phyloP scores from a whole-genome alignment of 2,888 invertebrate genomes.

The Salpingus planirostris region DNA sequence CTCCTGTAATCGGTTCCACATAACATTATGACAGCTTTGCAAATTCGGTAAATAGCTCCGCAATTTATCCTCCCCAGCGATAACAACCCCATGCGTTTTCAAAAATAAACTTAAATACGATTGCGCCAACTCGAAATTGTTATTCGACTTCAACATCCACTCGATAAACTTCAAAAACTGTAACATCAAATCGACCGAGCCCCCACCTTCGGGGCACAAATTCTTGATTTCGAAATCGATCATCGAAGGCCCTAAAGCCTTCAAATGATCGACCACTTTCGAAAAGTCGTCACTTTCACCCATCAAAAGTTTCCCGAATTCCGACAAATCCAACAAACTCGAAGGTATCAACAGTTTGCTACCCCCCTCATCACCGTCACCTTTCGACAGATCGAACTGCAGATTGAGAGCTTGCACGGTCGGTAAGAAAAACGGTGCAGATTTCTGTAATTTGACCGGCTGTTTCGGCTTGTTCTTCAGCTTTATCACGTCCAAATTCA shows the following conservation, averaged over 20 bases:
- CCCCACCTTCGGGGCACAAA: conserved; percentile 69
- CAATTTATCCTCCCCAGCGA: conserved; percentile 50
- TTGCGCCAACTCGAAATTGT: conserved; percentile 83
- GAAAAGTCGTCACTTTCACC: conserved; percentile 46
- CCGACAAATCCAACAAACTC: conserved; percentile 56
- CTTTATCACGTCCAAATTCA: conserved; percentile 54
- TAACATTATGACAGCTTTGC: conserved; percentile 49
- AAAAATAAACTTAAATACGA: conserved; percentile 83
- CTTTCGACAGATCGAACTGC: conserved; percentile 63
- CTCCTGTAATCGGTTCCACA: conserved; percentile 61
- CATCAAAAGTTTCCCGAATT: conserved; percentile 58
- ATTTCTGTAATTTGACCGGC: conserved; percentile 70
- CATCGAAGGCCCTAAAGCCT: conserved; percentile 68
- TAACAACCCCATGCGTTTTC: conserved; percentile 61
- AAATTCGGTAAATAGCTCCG: conserved; percentile 48
- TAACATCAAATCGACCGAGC: conserved; percentile 59
- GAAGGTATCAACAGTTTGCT: conserved; percentile 51
- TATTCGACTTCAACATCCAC: conserved; percentile 61
- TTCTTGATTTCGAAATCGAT: conserved; percentile 83
- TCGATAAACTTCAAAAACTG: conserved; percentile 70
- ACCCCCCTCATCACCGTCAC: conserved; percentile 33
- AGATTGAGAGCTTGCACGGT: conserved; percentile 76
- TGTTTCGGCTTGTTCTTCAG: conserved; percentile 84
- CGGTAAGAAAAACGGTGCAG: conserved; percentile 93
- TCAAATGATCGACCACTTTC: conserved; percentile 53